These are phyloP conservation scores for Phainopepla nitens DNA, from an alignment of 2,113 vertebrate genomes.

Conservation along the genomic window DNA sequence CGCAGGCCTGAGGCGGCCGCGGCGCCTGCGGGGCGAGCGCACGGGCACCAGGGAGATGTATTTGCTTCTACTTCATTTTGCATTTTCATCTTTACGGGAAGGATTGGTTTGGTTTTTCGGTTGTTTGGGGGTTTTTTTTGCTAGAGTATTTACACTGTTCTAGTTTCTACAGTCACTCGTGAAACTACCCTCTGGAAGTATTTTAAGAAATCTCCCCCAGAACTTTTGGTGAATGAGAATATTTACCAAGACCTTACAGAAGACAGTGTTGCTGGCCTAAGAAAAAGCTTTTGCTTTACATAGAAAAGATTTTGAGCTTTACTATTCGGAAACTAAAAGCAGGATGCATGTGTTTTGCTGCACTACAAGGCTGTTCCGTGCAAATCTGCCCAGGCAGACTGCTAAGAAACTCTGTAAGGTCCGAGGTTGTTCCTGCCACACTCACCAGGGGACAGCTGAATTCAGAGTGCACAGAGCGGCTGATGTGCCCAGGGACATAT, in stretches of 20 bases:
- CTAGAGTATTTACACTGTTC: not conserved
- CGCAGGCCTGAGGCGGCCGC: rapidly evolving
- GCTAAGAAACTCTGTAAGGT: rapidly evolving
- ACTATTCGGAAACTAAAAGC: rapidly evolving
- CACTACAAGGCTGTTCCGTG: not conserved
- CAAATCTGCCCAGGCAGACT: not conserved
- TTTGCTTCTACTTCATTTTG: too few species aligned
- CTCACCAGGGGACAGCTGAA: rapidly evolving
- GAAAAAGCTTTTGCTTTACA: not conserved
- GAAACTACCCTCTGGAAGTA: not conserved
- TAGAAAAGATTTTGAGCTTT: not conserved
- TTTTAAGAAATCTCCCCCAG: not conserved
- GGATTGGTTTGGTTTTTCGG: too few species aligned
- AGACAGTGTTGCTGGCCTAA: not conserved
- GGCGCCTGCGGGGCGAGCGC: not conserved
- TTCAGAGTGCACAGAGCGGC: rapidly evolving
- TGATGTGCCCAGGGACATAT: rapidly evolving
- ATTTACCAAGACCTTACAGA: not conserved
- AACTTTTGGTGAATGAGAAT: not conserved
- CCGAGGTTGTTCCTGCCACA: rapidly evolving
- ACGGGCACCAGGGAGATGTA: rapidly evolving
- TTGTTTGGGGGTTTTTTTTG: not conserved
- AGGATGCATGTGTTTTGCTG: not conserved
- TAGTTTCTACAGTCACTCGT: not conserved
- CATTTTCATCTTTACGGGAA: not conserved